phyloP scores from a whole-genome alignment of 2,888 invertebrate genomes.

The Cantharis flavilabris region DNA sequence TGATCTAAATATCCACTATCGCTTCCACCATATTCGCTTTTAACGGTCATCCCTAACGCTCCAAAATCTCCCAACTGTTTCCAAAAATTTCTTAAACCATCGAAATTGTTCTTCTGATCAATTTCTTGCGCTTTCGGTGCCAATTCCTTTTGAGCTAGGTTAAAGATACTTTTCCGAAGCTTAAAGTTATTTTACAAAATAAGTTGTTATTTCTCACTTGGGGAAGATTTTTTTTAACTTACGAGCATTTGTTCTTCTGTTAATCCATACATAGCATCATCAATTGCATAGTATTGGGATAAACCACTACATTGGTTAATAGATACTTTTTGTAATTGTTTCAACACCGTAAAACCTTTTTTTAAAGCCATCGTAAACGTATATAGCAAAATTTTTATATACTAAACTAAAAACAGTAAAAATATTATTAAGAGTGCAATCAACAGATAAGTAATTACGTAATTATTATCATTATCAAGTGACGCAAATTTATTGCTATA shows the following conservation, averaged over 20 bases:
- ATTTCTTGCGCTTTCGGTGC: conserved; percentile 92
- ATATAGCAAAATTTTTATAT: background rate
- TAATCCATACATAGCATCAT: conserved; percentile 87
- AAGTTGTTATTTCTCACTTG: too few species aligned
- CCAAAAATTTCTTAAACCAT: conserved; percentile 77
- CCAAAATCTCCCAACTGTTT: conserved; percentile 89
- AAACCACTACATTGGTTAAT: background rate
- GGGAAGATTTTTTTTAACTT: too few species aligned
- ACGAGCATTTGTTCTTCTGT: conserved; percentile 74
- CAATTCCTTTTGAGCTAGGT: conserved; percentile 92
- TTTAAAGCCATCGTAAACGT: background rate
- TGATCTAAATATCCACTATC: conserved; percentile 92
- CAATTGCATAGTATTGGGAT: conserved; percentile 78
- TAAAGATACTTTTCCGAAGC: conserved; percentile 82
- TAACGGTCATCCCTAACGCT: conserved; percentile 88
- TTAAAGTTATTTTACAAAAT: too few species aligned
- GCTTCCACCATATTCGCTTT: conserved; percentile 88
- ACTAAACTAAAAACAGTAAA: background rate
- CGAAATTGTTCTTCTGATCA: conserved; percentile 83
- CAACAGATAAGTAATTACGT: background rate
- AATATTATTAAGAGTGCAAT: background rate
- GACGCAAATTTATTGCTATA: background rate
- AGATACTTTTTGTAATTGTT: background rate
- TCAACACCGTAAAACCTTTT: background rate
- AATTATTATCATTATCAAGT: background rate